Base-by-base conservation (phyloP, 2,888 invertebrate species). In the Ophonus ardosiacus region DNA sequence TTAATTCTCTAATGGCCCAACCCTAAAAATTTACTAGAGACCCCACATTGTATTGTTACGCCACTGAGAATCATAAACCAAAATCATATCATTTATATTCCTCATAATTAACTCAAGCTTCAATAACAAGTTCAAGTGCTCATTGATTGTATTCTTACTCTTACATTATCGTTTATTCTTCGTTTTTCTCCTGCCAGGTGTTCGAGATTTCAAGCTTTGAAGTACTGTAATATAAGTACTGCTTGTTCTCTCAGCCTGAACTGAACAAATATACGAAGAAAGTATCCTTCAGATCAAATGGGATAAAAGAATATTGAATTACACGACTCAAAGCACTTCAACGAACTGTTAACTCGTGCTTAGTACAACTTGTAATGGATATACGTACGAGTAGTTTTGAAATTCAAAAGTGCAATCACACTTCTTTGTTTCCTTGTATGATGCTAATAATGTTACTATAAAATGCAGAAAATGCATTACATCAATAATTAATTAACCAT, bases 191-290 rank as follows among this genome's bases (percentile, higher is more conserved):
- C 68, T 31, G n/a, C 31, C 68, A 68, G 68, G 68, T 68, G 68
- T 68, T 68, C 68, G 31, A 31, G 15, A 38, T 38, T 38, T 38
- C 63, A 63, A 59, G 63, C 13, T 13, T 10, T 68, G 68, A 38
- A 68, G 68, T 38, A 68, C 63, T 63, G 24, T 18, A 63, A 17
- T 63, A 21, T 18, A 63, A 17, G 63, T 63, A 21, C 21, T 21
- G 63, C 38, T 31, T 38, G 68, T 31, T 38, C 38, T 7, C 68
- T 68, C 15, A 68, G 68, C 68, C 68, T 68, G 68, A 68, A 68
- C 68, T 38, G 38, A 15, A 68, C 68, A 68, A 68, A 68, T 68
- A 68, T 68, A 68, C 68, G 68, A 68, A 68, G 38, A 68, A 68
- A 68, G 68, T 68, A 68, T 68, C 68, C 68, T 31, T 68, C 68